These are phyloP conservation scores for Phyllotreta cruciferae DNA, from an alignment of 2,888 invertebrate genomes.

Conservation along the genomic window DNA sequence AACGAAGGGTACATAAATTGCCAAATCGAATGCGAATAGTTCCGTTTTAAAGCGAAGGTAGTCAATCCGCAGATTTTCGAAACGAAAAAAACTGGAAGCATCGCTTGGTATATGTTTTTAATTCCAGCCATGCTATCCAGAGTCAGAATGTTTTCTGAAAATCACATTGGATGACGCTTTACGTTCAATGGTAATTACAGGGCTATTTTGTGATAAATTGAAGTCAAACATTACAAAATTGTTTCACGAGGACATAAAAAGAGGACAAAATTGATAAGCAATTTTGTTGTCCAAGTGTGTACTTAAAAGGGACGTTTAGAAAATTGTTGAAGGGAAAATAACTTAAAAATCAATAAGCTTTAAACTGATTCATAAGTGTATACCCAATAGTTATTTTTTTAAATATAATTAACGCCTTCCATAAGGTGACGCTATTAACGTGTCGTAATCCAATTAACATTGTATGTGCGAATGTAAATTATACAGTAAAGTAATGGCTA, in stretches of 20 bases:
- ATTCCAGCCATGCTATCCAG: slow-evolving; percentile 1
- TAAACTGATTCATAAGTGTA: no score
- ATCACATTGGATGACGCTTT: neutral
- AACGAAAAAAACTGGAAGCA: slow-evolving; percentile 12
- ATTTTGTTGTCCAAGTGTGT: no score
- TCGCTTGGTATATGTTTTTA: neutral
- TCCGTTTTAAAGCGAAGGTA: neutral
- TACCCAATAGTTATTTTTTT: no score
- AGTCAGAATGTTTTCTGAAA: neutral
- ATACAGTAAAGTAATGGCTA: no score
- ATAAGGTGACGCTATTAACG: no score
- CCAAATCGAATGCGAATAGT: neutral
- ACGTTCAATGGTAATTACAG: slow-evolving; percentile 3
- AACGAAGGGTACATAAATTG: slow-evolving; percentile 15
- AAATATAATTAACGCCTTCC: no score
- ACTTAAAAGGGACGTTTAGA: no score
- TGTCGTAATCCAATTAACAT: no score
- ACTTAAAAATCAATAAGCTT: no score
- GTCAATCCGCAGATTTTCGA: slow-evolving; percentile 11
- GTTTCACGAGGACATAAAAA: neutral
- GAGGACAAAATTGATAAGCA: neutral
- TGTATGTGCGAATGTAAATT: no score
- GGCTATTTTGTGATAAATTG: slow-evolving; percentile 11
- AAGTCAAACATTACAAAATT: slow-evolving; percentile 5
- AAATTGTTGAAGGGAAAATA: no score